A percentile compares a stretch with the other conserved stretches of the same genome.
These are phyloP conservation scores for Lophotriccus pileatus DNA, from an alignment of 2,797 vertebrate genomes.

Conservation along the genomic window DNA sequence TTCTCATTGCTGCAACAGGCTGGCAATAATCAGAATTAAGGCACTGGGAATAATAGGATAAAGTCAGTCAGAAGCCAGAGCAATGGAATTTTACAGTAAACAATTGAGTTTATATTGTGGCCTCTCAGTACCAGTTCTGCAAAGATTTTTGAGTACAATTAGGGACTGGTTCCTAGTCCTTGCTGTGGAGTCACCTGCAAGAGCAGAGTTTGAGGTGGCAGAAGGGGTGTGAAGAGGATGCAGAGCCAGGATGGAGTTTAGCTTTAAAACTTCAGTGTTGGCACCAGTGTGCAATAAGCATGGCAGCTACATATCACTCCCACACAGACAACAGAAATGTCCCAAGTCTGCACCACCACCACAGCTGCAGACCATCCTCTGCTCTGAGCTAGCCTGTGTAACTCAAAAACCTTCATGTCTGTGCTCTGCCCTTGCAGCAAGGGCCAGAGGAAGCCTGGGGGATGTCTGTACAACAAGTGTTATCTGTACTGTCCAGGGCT, in stretches of 20 bases:
- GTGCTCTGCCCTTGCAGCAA: not conserved
- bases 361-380: not conserved
- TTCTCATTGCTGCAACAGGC: not conserved
- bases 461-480: not conserved
- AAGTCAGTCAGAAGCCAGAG: not conserved
- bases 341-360: not conserved
- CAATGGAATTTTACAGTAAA: not conserved
- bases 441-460: not conserved
- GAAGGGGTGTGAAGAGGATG: not conserved
- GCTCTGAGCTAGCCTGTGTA: not conserved
- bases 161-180: not conserved
- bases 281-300: not conserved
- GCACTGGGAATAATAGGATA: not conserved
- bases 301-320: not conserved
- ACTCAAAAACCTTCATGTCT: not conserved
- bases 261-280: not conserved
- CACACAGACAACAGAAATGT: not conserved
- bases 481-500: not conserved
- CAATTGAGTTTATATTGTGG: not conserved
- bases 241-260: not conserved
- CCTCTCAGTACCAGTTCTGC: not conserved
- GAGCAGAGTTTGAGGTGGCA: not conserved
- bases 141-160: not conserved
- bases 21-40: not conserved
- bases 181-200: not conserved